Base-by-base conservation (phyloP, 2,113 vertebrate species). In the Chelonoidis abingdonii region DNA sequence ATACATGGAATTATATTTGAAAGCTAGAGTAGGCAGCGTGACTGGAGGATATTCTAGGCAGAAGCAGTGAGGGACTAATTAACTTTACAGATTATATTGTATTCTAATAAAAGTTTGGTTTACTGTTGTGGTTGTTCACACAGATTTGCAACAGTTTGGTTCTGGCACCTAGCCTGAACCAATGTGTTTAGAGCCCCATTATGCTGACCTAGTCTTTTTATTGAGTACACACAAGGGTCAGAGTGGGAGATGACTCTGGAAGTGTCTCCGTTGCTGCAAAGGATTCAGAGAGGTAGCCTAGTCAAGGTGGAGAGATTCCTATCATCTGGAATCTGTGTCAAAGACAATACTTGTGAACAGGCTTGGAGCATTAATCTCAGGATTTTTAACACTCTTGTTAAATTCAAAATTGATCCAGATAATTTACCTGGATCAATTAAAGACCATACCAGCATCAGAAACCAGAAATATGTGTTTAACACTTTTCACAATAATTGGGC, bases 401-500 rank as follows among this genome's bases (percentile, higher is more conserved):
- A 93, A 84, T 83, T 52, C 75, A 47, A 92, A 94, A 80, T 5
- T 5, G 12, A 47, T 95, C 90, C 81, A 56, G 57, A 82, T 57
- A 83, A 47, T 85, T 94, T 91, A 41, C 12, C 41, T 22, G n/a
- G 85, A 13, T 90, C 80, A 91, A 79, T 80, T 87, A 85, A 90
- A 91, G 38, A 83, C 50, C 19, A 52, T 47, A 89, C 5, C 3
- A 69, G 31, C 27, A 4, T 0, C 31, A 56, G 11, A 25, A 5
- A 22, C 88, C 49, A 94, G 56, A 75, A 84, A 44, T 88, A 82
- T 47, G 29, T 49, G 38, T 25, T 92, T 89, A 85, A 85, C 47
- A 29, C 5, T 83, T 86, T 75, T 75, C 10, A 79, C 1, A 4
- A 62, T 72, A 85, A 7, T 0, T 0, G 25, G 44, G 12, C 0